Conservation (phyloP, 2,888 invertebrate species). For the Caenorhabditis sinica region DNA sequence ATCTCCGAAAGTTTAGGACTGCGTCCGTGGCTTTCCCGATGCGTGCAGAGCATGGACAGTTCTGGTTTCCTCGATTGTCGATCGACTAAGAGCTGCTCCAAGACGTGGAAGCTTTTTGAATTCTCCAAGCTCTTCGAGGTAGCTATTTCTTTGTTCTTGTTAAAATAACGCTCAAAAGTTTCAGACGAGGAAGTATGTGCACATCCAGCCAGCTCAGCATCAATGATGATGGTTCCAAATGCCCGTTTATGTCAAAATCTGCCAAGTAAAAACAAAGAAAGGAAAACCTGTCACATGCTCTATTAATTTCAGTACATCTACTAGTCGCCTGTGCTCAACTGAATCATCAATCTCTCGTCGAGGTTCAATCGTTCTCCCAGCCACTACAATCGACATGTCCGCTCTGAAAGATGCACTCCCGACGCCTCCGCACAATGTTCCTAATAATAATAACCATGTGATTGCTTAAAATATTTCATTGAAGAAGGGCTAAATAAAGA, state of each 20-base stretch:
- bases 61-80: slow-evolving; percentile 79
- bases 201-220: slow-evolving; percentile 32
- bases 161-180: background rate
- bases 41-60: slow-evolving; percentile 81
- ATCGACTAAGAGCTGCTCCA: slow-evolving; percentile 78
- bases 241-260: slow-evolving; percentile 43
- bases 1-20: slow-evolving; percentile 71
- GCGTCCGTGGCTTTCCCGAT: slow-evolving; percentile 81
- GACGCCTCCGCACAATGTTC: slow-evolving; percentile 43
- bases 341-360: slow-evolving; percentile 55
- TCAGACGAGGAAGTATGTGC: slow-evolving; percentile 55
- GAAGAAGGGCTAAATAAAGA: background rate
- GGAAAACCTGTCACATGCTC: background rate
- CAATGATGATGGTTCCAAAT: slow-evolving; percentile 47
- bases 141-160: background rate
- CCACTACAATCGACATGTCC: slow-evolving; percentile 60
- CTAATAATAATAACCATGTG: slow-evolving; percentile 47
- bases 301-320: slow-evolving; percentile 26
- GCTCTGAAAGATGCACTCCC: slow-evolving; percentile 59
- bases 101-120: slow-evolving; percentile 66
- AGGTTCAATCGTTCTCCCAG: slow-evolving; percentile 63
- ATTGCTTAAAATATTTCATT: slow-evolving; percentile 14
- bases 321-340: slow-evolving; percentile 24
- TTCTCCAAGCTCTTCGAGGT: slow-evolving; percentile 49
- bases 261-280: slow-evolving; percentile 35